These are phyloP conservation scores for Drosophila fungiperda DNA, from an alignment of 2,888 invertebrate genomes.

Conservation along the genomic window DNA sequence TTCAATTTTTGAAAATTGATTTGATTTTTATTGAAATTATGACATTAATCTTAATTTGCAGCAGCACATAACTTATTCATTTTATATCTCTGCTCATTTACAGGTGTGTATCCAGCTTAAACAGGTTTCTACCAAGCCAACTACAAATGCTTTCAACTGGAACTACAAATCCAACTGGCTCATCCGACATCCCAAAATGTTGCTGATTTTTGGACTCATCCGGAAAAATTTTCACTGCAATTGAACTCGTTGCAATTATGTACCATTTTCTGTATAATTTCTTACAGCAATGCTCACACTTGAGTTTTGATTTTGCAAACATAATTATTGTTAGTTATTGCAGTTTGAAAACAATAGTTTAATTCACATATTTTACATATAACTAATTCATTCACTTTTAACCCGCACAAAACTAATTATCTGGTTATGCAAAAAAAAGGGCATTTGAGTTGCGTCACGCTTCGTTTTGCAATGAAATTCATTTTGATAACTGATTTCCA, in stretches of 20 bases:
- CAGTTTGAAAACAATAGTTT: neutral
- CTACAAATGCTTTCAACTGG: too few relatives aligned
- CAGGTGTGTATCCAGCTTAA: constrained; percentile 68
- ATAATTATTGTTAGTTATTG: neutral
- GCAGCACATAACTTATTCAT: constrained; percentile 74
- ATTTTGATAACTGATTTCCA: constrained; percentile 43
- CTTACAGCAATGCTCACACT: constrained; percentile 1
- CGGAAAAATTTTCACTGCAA: constrained; percentile 30
- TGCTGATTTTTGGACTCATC: constrained; percentile 62
- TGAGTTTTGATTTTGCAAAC: neutral
- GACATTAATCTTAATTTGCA: constrained; percentile 81
- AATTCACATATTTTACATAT: neutral
- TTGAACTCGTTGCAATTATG: constrained; percentile 14
- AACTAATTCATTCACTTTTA: neutral
- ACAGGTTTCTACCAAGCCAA: constrained; percentile 47
- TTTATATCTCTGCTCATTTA: constrained; percentile 59
- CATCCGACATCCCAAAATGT: constrained; percentile 29
- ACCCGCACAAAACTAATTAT: constrained; percentile 20
- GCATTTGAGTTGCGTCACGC: constrained; percentile 35
- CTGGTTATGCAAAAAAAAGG: constrained; percentile 15
- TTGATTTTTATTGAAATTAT: constrained; percentile 80
- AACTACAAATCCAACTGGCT: constrained; percentile 7
- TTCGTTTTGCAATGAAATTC: constrained; percentile 31
- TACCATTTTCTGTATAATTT: constrained; percentile 9
- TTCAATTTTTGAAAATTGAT: constrained; percentile 67